Evolutionary conservation across 1,140 invertebrate species (phyloP), one percentile per base, ranked within the genome.

Genomic region (Subanguina moxae): DNA sequence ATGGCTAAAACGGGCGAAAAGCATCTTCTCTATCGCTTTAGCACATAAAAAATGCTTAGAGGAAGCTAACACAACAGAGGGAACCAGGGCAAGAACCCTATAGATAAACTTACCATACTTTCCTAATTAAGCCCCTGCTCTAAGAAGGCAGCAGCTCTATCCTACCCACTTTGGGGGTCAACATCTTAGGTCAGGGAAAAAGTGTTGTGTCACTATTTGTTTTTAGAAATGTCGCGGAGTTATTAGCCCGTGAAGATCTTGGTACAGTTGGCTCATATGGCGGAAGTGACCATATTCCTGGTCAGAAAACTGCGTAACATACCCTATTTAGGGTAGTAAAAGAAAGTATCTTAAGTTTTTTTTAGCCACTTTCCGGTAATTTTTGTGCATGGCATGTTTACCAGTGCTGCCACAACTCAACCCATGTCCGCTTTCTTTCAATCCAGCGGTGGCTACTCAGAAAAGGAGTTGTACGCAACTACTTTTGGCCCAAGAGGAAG

Each of bases 261-360:
- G 66, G 66, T 9, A 30, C 17, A 13, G 45, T 25, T 1, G 66
- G 66, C 17, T 69, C 65, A 0, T 68, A 68, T 57, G 66, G 66
- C 17, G 66, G 66, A 9, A 65, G 66, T 27, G 57, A 68, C 19
- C 66, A 68, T 69, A 23, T 69, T 8, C 21, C 66, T 28, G 66
- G 66, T 7, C 30, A 66, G 32, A 68, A 68, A 28, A 68, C 66
- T 5, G 17, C 3, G 66, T 69, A 23, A 1, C 11, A 13, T n/a
- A 65, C 13, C 42, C 19, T 62, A 13, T 25, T n/a, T n/a, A n/a
- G n/a, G n/a, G n/a, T n/a, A n/a, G n/a, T n/a, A n/a, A n/a, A n/a
- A n/a, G n/a, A n/a, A n/a, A n/a, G n/a, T n/a, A n/a, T n/a, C n/a
- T n/a, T n/a, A n/a, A n/a, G 3, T 13, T 11, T 46, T n/a, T 65